A percentile compares a stretch with the other conserved stretches of the same genome.
Evolutionary conservation across 2,797 vertebrate species (phyloP).

Genomic region (Scyliorhinus canicula): DNA sequence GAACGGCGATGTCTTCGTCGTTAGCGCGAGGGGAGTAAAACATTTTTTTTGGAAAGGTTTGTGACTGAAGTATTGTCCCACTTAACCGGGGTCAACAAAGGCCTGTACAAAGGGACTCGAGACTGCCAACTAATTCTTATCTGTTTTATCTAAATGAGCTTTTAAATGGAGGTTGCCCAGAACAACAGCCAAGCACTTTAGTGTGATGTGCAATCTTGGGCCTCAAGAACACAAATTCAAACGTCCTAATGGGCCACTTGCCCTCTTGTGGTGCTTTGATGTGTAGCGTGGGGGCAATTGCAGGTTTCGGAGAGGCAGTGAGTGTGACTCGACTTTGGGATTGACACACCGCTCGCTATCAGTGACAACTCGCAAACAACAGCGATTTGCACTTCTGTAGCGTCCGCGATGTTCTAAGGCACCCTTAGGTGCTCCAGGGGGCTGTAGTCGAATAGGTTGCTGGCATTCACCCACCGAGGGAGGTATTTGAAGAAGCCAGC

Average conservation of each 20-base stretch:
- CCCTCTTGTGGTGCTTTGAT: background rate
- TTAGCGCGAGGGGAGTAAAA: background rate
- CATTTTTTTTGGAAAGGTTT: background rate
- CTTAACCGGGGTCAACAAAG: background rate
- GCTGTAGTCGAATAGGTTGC: background rate
- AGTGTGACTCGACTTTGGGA: background rate
- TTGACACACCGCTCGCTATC: background rate
- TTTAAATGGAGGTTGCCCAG: background rate
- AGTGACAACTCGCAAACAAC: background rate
- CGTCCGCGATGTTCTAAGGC: background rate
- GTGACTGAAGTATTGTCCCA: background rate
- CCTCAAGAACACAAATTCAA: background rate
- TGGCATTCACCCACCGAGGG: background rate
- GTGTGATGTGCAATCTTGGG: background rate
- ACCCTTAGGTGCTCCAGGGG: background rate
- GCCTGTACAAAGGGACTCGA: background rate
- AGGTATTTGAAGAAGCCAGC: background rate
- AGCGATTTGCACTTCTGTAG: background rate
- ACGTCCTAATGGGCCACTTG: background rate
- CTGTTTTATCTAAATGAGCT: background rate
- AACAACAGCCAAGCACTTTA: background rate
- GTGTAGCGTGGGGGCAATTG: background rate
- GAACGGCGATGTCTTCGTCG: background rate
- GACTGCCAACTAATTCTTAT: background rate
- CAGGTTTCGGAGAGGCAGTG: background rate